phyloP scores from a whole-genome alignment of 2,797 vertebrate species.

The Leptoclinus maculatus region DNA sequence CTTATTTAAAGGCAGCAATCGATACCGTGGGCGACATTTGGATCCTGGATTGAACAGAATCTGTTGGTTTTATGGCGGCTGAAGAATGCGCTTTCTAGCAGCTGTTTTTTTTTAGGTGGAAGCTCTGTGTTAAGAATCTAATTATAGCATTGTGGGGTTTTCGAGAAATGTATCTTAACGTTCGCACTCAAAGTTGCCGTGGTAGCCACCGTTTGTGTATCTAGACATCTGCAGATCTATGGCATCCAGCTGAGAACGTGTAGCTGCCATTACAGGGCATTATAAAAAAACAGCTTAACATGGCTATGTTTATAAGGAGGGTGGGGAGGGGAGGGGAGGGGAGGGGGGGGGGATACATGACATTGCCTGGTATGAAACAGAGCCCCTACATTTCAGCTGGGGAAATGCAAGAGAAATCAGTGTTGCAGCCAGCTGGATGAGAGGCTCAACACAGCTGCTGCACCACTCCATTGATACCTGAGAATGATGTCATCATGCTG shows the following conservation, averaged over 20 bases:
- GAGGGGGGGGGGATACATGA: constrained; percentile 18
- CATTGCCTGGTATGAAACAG: constrained; percentile 60
- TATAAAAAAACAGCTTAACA: constrained; percentile 40
- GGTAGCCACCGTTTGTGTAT: constrained; percentile 27
- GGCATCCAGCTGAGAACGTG: constrained; percentile 37
- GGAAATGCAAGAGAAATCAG: constrained; percentile 57
- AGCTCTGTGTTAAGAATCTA: constrained; percentile 74
- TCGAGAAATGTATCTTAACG: constrained; percentile 50
- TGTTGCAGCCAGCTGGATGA: constrained; percentile 64
- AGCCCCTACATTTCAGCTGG: constrained; percentile 63
- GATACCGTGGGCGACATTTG: constrained; percentile 46
- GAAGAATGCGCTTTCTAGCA: constrained; percentile 76
- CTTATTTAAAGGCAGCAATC: constrained; percentile 51
- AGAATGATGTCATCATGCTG: constrained; percentile 84
- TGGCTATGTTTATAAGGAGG: constrained; percentile 55
- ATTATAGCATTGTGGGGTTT: constrained; percentile 77
- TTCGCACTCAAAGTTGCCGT: constrained; percentile 40
- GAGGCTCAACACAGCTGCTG: constrained; percentile 78
- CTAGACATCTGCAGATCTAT: constrained; percentile 31
- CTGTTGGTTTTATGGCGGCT: constrained; percentile 72
- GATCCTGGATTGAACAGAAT: constrained; percentile 50
- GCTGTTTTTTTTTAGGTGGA: constrained; percentile 79
- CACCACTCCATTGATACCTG: constrained; percentile 82
- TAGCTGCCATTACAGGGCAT: constrained; percentile 53
- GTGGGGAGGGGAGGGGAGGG: not conserved